Conservation (phyloP, 2,797 vertebrate genomes). For the Melanotaenia parkinsoni region DNA sequence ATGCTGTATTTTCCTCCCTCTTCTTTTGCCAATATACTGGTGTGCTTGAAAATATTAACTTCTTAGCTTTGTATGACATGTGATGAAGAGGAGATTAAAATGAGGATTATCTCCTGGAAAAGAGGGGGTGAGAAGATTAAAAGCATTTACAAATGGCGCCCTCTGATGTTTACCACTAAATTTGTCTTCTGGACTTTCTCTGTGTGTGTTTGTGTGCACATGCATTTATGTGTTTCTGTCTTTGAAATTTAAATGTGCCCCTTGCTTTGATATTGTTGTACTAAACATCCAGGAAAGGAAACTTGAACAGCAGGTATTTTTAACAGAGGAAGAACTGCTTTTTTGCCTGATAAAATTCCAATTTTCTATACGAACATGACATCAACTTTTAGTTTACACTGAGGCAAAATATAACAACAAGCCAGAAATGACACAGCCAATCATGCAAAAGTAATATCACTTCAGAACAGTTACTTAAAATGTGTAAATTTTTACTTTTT, state of each 20-base stretch:
- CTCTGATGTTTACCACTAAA: constrained; percentile 69
- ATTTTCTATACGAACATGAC: neutral
- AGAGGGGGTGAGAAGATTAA: constrained; percentile 23
- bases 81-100: constrained; percentile 24
- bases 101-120: constrained; percentile 19
- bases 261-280: constrained; percentile 28
- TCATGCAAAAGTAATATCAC: constrained; percentile 1
- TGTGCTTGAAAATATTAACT: constrained; percentile 28
- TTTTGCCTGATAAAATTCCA: constrained; percentile 1
- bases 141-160: constrained; percentile 50
- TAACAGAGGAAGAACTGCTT: constrained; percentile 4
- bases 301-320: constrained; percentile 11
- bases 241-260: constrained; percentile 38
- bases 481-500: neutral
- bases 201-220: constrained; percentile 45
- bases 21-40: constrained; percentile 17
- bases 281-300: constrained; percentile 16
- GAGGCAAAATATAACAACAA: constrained; percentile 10
- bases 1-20: constrained; percentile 10
- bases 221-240: constrained; percentile 35
- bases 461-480: neutral
- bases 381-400: neutral
- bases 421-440: neutral
- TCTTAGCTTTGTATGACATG: constrained; percentile 18
- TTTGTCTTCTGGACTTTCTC: constrained; percentile 28